phyloP scores from a whole-genome alignment of 2,113 vertebrate species.

The Mus spicilegus region DNA sequence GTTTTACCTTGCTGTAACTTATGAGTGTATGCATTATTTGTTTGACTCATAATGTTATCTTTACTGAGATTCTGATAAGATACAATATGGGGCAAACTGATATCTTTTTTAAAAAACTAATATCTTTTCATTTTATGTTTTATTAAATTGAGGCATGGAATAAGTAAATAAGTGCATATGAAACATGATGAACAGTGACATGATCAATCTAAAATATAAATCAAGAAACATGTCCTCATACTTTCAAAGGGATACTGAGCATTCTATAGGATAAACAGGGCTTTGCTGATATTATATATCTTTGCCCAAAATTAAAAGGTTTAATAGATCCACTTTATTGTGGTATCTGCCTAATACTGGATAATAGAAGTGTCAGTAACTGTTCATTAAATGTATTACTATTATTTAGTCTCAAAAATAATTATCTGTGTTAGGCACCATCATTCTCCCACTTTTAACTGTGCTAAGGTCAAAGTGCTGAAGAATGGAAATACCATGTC shows the following conservation, averaged over 20 bases:
- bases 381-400: neutral
- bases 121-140: neutral
- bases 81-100: neutral
- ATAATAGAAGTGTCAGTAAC: neutral
- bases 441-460: neutral
- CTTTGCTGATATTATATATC: neutral
- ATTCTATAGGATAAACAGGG: neutral
- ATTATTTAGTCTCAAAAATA: conserved; percentile 33
- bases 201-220: neutral
- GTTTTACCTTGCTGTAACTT: neutral
- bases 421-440: neutral
- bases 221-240: neutral
- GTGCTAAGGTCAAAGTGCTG: neutral
- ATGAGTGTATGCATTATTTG: neutral
- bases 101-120: neutral
- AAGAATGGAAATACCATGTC: neutral
- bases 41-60: neutral
- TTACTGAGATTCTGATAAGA: neutral
- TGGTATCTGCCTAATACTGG: neutral
- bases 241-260: neutral
- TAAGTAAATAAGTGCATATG: neutral
- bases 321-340: neutral
- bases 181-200: neutral
- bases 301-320: neutral
- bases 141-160: neutral